phyloP scores from a whole-genome alignment of 2,888 invertebrate genomes.

The Leptarthrus brevirostris region DNA sequence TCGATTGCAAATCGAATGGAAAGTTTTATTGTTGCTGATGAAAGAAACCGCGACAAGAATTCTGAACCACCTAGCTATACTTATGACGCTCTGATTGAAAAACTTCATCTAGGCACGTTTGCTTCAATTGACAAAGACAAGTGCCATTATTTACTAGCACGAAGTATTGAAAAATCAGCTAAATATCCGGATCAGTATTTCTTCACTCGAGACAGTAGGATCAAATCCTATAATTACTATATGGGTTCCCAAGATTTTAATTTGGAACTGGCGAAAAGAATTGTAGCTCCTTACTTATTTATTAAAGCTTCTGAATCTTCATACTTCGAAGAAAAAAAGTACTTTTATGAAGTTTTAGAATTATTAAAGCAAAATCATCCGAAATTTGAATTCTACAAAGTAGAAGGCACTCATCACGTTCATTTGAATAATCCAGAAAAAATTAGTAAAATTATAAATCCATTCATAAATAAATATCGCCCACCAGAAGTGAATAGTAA shows the following conservation, averaged over 20 bases:
- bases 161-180: slow-evolving; percentile 71
- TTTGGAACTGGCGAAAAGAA: slow-evolving; percentile 69
- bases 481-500: slow-evolving; percentile 3
- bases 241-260: slow-evolving; percentile 66
- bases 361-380: slow-evolving; percentile 70
- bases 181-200: slow-evolving; percentile 72
- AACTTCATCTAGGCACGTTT: slow-evolving; percentile 70
- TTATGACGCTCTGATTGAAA: slow-evolving; percentile 72
- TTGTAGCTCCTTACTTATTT: slow-evolving; percentile 75
- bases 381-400: slow-evolving; percentile 71
- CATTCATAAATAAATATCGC: slow-evolving; percentile 68
- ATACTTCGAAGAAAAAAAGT: slow-evolving; percentile 70
- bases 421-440: slow-evolving; percentile 77
- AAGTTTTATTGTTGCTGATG: slow-evolving; percentile 66
- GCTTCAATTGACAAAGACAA: slow-evolving; percentile 71
- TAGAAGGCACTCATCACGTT: slow-evolving; percentile 80
- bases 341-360: slow-evolving; percentile 71
- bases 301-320: slow-evolving; percentile 72
- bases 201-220: slow-evolving; percentile 74
- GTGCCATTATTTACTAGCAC: slow-evolving; percentile 69
- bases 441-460: slow-evolving; percentile 70
- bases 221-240: slow-evolving; percentile 66
- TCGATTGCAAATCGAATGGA: slow-evolving; percentile 65
- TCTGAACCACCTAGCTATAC: slow-evolving; percentile 73
- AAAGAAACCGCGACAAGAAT: slow-evolving; percentile 59